Base-by-base conservation (phyloP, 2,888 invertebrate genomes). In the Dolichomitus sp. region DNA sequence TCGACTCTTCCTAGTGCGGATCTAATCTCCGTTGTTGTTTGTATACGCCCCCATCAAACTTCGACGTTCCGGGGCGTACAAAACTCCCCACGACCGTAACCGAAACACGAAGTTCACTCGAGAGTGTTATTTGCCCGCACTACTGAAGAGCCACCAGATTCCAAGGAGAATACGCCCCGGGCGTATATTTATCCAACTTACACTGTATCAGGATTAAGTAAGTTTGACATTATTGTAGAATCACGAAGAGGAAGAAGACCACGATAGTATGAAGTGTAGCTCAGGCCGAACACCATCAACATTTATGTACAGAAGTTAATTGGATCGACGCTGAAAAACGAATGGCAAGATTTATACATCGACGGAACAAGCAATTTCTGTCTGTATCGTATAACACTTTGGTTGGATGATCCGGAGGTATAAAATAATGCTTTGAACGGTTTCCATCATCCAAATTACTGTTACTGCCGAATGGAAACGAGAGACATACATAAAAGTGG, bases 21-120 rank as follows among this genome's bases (percentile, higher is more conserved):
- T 83, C 83, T 83, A 83, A 83, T 83, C 83, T 80, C 52, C 72
- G 76, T 37, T 68, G 79, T 80, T 80, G 83, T 80, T 83, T 83
- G 79, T 83, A 80, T 68, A 80, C 80, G 72, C 83, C 75, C 80
- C 80, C 76, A 83, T 83, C 83, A 83, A 83, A 83, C 83, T 83
- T 83, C 72, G 79, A 80, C 83, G 79, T 75, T 79, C 72, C 76
- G 50, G 27, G 14, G 45, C 33, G 48, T 48, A 48, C 37, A 27
- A 50, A 61, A 33, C 61, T 17, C 12, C 19, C n/a, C 45, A 45
- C 52, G 33, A 40, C 42, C 11, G 54, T 30, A 66, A 54, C 75
- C 45, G 75, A 75, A 33, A 33, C 77, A 19, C 69, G 17, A 82
- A 79, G 70, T 79, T 82, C 66, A 50, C 30, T 75, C 52, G 75